Conservation (phyloP, 2,797 vertebrate species). For the Manis pentadactyla region DNA sequence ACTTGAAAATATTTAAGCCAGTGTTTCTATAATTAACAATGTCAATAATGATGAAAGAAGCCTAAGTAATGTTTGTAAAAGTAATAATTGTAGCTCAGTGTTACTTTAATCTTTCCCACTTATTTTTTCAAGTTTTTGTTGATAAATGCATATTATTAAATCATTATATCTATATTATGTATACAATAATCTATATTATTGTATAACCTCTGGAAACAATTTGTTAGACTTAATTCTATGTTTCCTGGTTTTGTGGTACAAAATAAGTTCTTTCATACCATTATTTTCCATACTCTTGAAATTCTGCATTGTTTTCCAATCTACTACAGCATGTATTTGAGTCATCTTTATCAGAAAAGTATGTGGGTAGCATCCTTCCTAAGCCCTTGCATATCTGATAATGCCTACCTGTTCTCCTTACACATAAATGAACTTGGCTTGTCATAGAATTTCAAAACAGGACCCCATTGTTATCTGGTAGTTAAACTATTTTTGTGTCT, state of each 20-base stretch:
- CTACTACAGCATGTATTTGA: not conserved
- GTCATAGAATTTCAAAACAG: not conserved
- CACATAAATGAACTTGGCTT: not conserved
- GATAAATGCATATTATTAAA: not conserved
- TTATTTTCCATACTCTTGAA: constrained; percentile 10
- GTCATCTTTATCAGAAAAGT: not conserved
- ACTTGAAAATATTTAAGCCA: not conserved
- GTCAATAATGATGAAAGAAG: not conserved
- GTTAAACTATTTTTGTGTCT: not conserved
- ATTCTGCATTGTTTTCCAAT: not conserved
- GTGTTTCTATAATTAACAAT: not conserved
- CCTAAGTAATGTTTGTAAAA: not conserved
- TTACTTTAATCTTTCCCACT: not conserved
- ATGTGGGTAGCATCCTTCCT: not conserved
- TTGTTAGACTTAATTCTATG: not conserved
- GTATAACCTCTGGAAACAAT: not conserved
- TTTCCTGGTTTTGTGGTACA: not conserved
- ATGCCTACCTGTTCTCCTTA: not conserved
- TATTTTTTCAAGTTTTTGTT: not conserved
- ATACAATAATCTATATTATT: not conserved
- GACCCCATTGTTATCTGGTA: not conserved
- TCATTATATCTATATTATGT: not conserved
- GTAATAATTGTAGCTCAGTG: not conserved
- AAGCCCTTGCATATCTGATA: not conserved
- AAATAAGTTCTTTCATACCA: not conserved